Conservation (phyloP, 1,140 invertebrate genomes). For the Cydia amplana region DNA sequence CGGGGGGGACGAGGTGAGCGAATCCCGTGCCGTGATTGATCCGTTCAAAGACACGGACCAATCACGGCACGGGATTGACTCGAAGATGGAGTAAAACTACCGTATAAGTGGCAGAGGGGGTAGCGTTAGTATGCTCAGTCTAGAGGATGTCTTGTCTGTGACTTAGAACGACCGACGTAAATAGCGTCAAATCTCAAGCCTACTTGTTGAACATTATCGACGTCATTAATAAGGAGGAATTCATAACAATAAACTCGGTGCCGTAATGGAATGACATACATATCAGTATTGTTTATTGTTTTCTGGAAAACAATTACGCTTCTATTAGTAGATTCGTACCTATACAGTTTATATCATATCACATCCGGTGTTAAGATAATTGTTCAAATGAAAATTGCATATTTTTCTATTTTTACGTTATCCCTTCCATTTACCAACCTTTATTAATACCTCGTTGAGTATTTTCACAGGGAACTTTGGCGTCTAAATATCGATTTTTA, state of each 20-base stretch:
- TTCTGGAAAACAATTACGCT: neutral
- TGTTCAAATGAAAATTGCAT: neutral
- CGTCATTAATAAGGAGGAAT: neutral
- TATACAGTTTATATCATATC: neutral
- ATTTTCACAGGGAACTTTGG: neutral
- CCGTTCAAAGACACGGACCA: too few relatives aligned
- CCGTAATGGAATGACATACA: neutral
- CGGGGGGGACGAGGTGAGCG: too few relatives aligned
- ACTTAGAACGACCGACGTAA: neutral
- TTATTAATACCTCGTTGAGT: neutral
- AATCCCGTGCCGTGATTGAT: too few relatives aligned
- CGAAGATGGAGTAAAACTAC: too few relatives aligned
- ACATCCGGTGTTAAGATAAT: neutral
- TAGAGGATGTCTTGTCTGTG: too few relatives aligned
- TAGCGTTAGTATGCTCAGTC: too few relatives aligned
- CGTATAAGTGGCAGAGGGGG: too few relatives aligned
- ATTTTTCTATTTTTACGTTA: neutral
- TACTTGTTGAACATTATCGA: neutral
- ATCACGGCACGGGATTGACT: too few relatives aligned
- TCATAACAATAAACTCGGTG: conserved; percentile 12
- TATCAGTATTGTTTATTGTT: conserved; percentile 9
- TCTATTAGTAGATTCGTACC: neutral
- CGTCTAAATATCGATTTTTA: neutral
- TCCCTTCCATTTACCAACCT: neutral
- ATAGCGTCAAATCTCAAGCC: neutral